Percentiles rank a stretch among this genome's conserved stretches.
These are phyloP conservation scores for Ictalurus punctatus DNA, from an alignment of 2,113 vertebrate species.

Conservation along the genomic window DNA sequence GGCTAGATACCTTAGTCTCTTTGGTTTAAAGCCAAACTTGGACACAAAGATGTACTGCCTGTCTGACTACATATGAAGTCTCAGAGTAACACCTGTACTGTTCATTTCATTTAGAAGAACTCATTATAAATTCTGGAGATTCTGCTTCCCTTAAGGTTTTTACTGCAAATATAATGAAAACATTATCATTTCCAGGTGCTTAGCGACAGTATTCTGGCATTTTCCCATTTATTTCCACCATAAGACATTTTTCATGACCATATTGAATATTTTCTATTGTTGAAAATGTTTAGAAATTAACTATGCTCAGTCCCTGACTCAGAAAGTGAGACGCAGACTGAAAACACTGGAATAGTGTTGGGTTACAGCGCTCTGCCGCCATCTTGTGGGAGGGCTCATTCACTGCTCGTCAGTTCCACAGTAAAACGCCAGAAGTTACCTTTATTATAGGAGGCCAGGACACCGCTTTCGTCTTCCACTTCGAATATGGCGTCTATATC, in stretches of 20 bases:
- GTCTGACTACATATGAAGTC: too few relatives aligned
- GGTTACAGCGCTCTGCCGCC: slow-evolving; percentile 22
- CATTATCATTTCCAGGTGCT: neutral
- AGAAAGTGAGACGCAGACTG: neutral
- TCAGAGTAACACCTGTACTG: too few relatives aligned
- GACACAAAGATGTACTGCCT: too few relatives aligned
- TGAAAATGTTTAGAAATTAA: neutral
- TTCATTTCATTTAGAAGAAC: too few relatives aligned
- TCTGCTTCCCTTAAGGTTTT: too few relatives aligned
- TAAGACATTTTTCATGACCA: neutral
- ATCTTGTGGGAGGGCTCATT: slow-evolving; percentile 5
- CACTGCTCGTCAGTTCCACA: neutral
- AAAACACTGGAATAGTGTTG: neutral
- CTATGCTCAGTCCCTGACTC: neutral
- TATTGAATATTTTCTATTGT: neutral
- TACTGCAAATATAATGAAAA: too few relatives aligned
- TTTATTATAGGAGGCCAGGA: slow-evolving; percentile 96
- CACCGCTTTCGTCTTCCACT: slow-evolving; percentile 87
- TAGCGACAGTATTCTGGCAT: neutral
- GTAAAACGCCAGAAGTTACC: slow-evolving; percentile 70
- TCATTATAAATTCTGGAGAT: too few relatives aligned
- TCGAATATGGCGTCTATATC: slow-evolving; percentile 91
- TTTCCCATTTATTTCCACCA: too few relatives aligned
- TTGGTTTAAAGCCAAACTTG: neutral
- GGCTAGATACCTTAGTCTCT: neutral